Conservation (phyloP, 2,113 vertebrate genomes). For the Pituophis catenifer region DNA sequence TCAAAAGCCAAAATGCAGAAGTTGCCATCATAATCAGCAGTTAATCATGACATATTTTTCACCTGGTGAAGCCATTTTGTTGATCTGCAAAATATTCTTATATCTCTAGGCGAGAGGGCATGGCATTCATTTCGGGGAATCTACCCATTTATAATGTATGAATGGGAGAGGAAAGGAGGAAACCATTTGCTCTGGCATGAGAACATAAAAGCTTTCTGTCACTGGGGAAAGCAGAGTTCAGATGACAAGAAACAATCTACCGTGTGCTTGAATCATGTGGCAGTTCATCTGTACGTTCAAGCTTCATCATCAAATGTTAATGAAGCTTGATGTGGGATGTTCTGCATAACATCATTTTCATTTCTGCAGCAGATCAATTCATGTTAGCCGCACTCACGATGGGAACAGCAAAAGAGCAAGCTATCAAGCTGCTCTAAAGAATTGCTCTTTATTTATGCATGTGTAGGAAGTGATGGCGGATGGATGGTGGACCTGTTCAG, state of each 20-base stretch:
- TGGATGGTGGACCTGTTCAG: neutral
- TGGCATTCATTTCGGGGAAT: neutral
- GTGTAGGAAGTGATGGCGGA: neutral
- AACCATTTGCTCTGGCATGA: neutral
- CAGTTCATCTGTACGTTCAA: neutral
- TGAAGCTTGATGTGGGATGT: neutral
- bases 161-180: neutral
- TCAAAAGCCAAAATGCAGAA: neutral
- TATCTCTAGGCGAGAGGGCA: neutral
- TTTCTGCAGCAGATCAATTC: neutral
- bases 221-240: neutral
- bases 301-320: conserved; percentile 1
- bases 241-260: neutral
- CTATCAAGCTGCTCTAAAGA: neutral
- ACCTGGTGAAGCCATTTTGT: neutral
- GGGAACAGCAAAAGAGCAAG: neutral
- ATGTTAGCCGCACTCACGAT: neutral
- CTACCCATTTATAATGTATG: neutral
- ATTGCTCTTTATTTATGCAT: neutral
- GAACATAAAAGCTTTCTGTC: neutral
- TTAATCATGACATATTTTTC: neutral
- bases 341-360: neutral
- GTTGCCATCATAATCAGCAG: neutral
- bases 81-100: neutral
- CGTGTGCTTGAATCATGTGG: neutral